Conservation (phyloP, 2,113 vertebrate species). For the Delphinapterus leucas region DNA sequence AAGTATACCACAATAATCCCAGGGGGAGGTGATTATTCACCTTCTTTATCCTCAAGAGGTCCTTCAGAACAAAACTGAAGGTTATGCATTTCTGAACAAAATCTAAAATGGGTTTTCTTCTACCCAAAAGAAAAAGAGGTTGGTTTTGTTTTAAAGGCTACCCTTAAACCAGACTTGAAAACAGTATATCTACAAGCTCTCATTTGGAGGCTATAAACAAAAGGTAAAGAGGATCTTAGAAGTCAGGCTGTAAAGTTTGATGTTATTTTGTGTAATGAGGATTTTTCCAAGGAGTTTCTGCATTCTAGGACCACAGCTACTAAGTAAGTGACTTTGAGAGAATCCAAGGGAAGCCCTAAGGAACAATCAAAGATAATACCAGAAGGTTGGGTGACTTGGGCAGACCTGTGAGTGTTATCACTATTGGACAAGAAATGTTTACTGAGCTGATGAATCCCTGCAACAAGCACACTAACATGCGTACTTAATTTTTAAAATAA, state of each 20-base stretch:
- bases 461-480: neutral
- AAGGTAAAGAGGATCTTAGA: neutral
- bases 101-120: neutral
- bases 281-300: slow-evolving; percentile 17
- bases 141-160: neutral
- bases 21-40: neutral
- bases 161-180: neutral
- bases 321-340: neutral
- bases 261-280: neutral
- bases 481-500: neutral
- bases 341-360: neutral
- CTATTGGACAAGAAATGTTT: neutral
- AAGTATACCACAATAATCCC: neutral
- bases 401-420: neutral
- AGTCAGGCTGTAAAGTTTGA: neutral
- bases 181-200: neutral
- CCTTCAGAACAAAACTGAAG: neutral
- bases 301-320: neutral
- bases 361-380: neutral
- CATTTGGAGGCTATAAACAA: neutral
- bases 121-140: neutral
- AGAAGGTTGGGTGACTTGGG: neutral
- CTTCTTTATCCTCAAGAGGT: neutral
- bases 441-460: neutral
- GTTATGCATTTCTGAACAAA: neutral